Percentiles rank a stretch among this genome's conserved stretches.
Evolutionary conservation across 2,113 vertebrate genomes (phyloP).

Genomic region (Scatophagus argus): DNA sequence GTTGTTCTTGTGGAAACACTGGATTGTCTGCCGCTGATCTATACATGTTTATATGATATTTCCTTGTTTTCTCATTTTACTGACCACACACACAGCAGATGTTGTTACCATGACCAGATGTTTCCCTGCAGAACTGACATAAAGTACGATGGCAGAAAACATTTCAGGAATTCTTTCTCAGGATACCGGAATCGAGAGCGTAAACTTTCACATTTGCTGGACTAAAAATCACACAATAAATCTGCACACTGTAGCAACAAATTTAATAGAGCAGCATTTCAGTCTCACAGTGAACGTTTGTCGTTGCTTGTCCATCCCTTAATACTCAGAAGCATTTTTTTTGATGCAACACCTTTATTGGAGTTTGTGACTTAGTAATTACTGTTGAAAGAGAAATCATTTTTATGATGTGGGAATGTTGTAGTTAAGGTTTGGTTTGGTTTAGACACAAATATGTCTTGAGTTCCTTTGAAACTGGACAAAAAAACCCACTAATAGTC

Average conservation of each 20-base stretch:
- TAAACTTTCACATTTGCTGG: neutral
- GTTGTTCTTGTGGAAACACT: neutral
- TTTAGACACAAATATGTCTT: no score
- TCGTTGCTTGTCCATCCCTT: no score
- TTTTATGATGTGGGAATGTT: no score
- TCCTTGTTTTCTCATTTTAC: neutral
- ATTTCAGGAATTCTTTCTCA: neutral
- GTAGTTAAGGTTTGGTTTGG: no score
- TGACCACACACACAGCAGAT: neutral
- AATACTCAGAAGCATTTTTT: no score
- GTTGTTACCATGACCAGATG: neutral
- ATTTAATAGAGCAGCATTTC: neutral
- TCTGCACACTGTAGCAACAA: neutral
- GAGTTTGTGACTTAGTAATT: no score
- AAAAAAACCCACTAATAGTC: no score
- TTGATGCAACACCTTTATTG: no score
- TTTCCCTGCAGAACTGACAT: neutral
- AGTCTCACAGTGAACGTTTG: neutral
- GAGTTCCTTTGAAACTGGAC: no score
- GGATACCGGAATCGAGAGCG: neutral
- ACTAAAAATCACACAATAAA: neutral
- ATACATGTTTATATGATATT: neutral
- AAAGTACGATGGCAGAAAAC: neutral
- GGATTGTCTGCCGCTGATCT: slow-evolving; percentile 6
- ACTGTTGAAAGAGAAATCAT: no score